Percentiles rank a stretch among this genome's conserved stretches.
phyloP scores from a whole-genome alignment of 64 coral and sea anemone species.

The Stichodactyla mertensii region DNA sequence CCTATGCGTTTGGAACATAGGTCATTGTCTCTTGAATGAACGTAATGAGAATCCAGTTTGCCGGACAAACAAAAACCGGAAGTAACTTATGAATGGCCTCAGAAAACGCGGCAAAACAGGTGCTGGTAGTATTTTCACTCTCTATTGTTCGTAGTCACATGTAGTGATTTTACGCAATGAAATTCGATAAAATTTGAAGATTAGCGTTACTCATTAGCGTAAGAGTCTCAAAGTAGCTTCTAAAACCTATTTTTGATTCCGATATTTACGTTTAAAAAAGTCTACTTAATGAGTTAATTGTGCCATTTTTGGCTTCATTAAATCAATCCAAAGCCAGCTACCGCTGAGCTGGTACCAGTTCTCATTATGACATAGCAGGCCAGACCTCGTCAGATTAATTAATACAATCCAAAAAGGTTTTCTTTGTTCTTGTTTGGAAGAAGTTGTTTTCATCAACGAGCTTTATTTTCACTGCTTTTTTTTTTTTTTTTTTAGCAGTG shows the following conservation, averaged over 20 bases:
- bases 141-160: not conserved
- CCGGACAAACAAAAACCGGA: not conserved
- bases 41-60: not conserved
- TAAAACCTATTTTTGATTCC: not conserved
- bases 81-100: not conserved
- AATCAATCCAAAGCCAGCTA: not conserved
- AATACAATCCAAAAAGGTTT: not conserved
- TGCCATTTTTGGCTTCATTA: slow-evolving; percentile 2
- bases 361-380: not conserved
- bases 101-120: slow-evolving; percentile 4
- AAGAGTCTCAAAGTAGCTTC: not conserved
- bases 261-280: not conserved
- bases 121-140: not conserved
- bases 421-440: not conserved
- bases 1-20: not conserved
- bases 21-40: not conserved
- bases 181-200: not conserved
- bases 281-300: not conserved
- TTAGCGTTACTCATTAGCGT: not conserved
- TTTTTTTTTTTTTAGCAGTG: too few relatives aligned
- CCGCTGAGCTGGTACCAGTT: not conserved
- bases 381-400: not conserved
- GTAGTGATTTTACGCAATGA: not conserved
- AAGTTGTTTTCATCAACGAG: not conserved
- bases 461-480: not conserved